Conservation (phyloP, 2,113 vertebrate genomes). For the Kobus ellipsiprymnus region DNA sequence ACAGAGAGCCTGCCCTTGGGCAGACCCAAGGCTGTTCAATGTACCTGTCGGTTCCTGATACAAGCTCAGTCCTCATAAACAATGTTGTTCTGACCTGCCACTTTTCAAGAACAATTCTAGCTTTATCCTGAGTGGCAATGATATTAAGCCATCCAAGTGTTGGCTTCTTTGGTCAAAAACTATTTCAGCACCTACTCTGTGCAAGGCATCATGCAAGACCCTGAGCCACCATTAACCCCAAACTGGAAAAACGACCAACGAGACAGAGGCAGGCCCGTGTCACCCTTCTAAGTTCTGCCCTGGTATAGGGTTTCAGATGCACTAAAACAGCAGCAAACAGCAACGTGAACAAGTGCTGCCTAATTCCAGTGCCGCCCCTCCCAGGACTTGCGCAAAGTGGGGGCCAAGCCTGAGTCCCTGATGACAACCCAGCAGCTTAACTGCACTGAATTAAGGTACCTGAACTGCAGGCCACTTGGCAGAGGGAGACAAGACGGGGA, state of each 20-base stretch:
- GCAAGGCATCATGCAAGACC: neutral
- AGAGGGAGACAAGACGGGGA: neutral
- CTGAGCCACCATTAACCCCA: neutral
- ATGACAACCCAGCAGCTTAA: neutral
- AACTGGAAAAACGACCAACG: neutral
- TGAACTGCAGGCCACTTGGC: accelerated
- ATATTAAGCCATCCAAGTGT: neutral
- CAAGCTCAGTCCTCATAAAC: neutral
- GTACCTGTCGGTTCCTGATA: neutral
- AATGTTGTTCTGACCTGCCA: neutral
- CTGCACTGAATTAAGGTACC: accelerated
- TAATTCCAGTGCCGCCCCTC: neutral
- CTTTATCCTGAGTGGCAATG: neutral
- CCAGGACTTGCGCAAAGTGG: neutral
- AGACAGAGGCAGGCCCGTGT: neutral
- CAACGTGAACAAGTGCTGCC: neutral
- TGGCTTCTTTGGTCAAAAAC: neutral
- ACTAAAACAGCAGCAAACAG: neutral
- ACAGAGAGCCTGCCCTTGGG: neutral
- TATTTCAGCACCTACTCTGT: neutral
- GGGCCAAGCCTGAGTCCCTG: neutral
- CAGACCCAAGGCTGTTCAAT: neutral
- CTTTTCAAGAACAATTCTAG: neutral
- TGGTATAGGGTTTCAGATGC: neutral
- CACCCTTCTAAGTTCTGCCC: neutral